Percentiles rank a stretch among this genome's conserved stretches.
phyloP scores from a whole-genome alignment of 2,113 vertebrate species.

The Callithrix jacchus region DNA sequence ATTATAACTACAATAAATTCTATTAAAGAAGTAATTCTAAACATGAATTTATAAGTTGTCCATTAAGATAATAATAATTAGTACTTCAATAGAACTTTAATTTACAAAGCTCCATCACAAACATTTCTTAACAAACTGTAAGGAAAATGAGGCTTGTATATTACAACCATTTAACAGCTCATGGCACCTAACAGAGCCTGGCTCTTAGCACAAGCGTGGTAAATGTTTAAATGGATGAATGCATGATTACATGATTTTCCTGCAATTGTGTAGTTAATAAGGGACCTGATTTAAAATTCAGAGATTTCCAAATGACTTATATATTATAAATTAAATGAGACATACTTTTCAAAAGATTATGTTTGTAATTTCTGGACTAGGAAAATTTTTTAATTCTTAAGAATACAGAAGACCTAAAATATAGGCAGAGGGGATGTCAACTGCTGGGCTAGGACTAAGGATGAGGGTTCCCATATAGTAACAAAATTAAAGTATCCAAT shows the following conservation, averaged over 20 bases:
- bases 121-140: background rate
- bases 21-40: background rate
- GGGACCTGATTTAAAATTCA: background rate
- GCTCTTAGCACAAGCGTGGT: too few species aligned
- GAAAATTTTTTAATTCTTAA: background rate
- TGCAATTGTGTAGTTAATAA: background rate
- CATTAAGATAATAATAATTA: background rate
- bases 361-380: background rate
- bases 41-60: background rate
- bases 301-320: background rate
- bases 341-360: background rate
- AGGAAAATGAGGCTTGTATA: background rate
- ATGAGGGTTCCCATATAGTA: background rate
- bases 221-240: background rate
- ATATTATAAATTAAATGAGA: background rate
- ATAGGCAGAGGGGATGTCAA: background rate
- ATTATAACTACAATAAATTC: background rate
- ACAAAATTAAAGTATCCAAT: background rate
- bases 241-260: background rate
- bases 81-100: background rate
- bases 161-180: background rate
- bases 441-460: background rate
- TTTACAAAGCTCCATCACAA: background rate
- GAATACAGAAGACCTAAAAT: background rate
- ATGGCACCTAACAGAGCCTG: background rate